Conservation (phyloP, 2,113 vertebrate species). For the Drymodes brunneopygia region DNA sequence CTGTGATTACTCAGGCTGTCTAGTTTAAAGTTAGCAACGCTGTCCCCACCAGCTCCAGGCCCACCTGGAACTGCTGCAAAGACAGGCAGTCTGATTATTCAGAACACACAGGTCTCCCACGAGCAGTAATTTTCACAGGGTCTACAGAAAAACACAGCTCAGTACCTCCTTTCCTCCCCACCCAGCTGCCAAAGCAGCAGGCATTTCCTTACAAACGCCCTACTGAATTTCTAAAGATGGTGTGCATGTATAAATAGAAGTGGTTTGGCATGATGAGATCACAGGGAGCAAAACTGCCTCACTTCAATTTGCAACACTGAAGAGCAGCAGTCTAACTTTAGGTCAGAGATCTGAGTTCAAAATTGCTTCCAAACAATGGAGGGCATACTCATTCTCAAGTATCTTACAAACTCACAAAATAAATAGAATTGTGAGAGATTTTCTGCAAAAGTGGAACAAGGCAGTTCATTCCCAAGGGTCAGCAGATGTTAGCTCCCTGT, state of each 20-base stretch:
- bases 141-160: neutral
- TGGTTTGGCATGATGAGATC: neutral
- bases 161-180: conserved; percentile 45
- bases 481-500: neutral
- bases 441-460: neutral
- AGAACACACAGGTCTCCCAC: neutral
- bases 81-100: neutral
- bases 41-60: neutral
- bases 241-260: conserved; percentile 35
- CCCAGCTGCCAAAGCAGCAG: conserved; percentile 23
- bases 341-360: neutral
- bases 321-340: neutral
- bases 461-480: neutral
- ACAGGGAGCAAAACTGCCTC: neutral
- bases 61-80: neutral
- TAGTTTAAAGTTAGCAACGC: neutral
- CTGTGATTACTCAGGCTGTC: neutral
- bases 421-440: neutral
- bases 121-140: neutral
- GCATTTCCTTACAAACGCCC: conserved; percentile 46
- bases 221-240: conserved; percentile 40
- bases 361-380: neutral
- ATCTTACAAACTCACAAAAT: neutral
- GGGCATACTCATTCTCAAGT: neutral
- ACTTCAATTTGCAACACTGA: neutral